Base-by-base conservation (phyloP, 1,140 invertebrate genomes). In the Zaprionus ornatus region DNA sequence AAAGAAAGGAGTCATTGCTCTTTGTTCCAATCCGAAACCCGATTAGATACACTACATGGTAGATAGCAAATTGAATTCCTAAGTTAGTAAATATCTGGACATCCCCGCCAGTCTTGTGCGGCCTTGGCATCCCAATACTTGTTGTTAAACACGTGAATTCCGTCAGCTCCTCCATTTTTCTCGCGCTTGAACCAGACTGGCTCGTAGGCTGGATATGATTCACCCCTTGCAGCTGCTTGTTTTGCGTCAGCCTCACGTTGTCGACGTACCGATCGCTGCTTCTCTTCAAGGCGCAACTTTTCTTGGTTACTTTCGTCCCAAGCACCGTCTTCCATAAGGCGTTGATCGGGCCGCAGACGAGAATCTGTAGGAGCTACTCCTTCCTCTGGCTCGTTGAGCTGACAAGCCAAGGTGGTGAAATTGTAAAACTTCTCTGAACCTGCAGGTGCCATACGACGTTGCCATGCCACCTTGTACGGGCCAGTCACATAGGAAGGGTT, bases 301-400 rank as follows among this genome's bases (percentile, higher is more conserved):
- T 97, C 96, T 10, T 94, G 93, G 94, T 99, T 99, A 40, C 99
- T 98, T 82, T 98, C 98, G 83, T 99, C 98, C 98, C 99, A 99
- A 17, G 94, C 91, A 5, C 98, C 98, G 66, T 98, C 95, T 93
- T 99, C 99, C 99, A 99, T 99, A 55, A 99, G 94, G 48, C 98
- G 95, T 93, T 99, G 98, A 95, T 99, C 99, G 48, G 99, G 98
- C 70, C 99, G 95, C 27, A 95, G 93, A 15, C 99, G 95, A 19
- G 96, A 97, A 94, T 99, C 99, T 0, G 99, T 99, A n/a, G 99
- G 98, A 23, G 98, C 98, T 19, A 99, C 95, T 45, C 95, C 96
- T 4, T 97, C 95, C 94, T 99, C 99, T 6, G 94, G 94, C 93
- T 99, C 99, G 93, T 99, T 99, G 48, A 99, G 93, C 93, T 99